Conservation (phyloP, 2,113 vertebrate species). For the Glareola pratincola region DNA sequence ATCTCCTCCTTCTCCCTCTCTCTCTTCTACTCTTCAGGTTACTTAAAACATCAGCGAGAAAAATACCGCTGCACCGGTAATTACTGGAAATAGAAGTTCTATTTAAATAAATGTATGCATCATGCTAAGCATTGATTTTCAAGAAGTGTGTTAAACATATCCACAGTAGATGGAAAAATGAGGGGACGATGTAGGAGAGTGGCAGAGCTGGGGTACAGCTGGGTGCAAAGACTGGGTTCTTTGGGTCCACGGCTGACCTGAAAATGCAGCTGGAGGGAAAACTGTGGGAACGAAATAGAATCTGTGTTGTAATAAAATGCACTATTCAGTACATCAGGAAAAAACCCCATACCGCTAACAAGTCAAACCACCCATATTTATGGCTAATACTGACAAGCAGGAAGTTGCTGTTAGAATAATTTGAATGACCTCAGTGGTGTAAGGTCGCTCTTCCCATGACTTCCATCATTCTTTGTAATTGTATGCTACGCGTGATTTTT, state of each 20-base stretch:
- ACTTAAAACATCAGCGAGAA: background rate
- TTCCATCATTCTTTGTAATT: background rate
- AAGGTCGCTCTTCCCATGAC: background rate
- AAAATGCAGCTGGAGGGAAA: background rate
- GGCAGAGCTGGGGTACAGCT: background rate
- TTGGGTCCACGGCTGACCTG: background rate
- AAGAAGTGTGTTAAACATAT: background rate
- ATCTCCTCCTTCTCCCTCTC: background rate
- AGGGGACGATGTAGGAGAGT: background rate
- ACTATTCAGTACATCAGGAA: background rate
- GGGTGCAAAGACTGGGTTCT: background rate
- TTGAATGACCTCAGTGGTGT: background rate
- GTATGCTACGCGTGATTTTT: background rate
- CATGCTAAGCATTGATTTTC: background rate
- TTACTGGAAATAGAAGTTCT: background rate
- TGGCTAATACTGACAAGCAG: background rate
- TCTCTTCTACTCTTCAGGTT: background rate
- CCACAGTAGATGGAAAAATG: background rate
- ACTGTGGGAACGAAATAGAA: background rate
- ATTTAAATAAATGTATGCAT: background rate
- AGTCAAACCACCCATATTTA: background rate
- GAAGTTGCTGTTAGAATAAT: background rate
- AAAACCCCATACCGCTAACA: background rate
- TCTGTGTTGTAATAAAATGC: background rate
- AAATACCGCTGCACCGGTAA: background rate